Base-by-base conservation (phyloP, 2,888 invertebrate species). In the Spilarctia lutea region DNA sequence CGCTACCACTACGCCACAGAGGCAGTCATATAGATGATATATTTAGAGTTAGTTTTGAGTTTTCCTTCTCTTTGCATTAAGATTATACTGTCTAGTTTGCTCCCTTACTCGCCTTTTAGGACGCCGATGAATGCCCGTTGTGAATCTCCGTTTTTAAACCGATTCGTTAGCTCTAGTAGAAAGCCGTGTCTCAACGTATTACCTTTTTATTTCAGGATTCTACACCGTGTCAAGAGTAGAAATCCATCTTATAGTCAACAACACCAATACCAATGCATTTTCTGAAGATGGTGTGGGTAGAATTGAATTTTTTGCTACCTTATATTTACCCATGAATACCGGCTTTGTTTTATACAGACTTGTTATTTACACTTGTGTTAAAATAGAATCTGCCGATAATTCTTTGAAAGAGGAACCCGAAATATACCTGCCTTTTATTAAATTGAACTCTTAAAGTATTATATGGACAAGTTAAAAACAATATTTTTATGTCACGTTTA, bases 181-280 rank as follows among this genome's bases (percentile, higher is more conserved):
- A 56, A 63, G 30, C 18, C 18, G 30, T 18, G 30, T 18, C 16
- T 63, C 7, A 30, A 4, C 18, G 63, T 0, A 27, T 42, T 4
- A n/a, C 11, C n/a, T 52, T 66, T 52, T 80, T 67, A 33, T 81
- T 89, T 77, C 85, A 86, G 87, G 30, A 2, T 76, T 13, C 35
- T 73, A 35, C 79, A 73, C 48, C 81, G 85, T 91, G 13, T 88
- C 94, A n/a, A 87, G 86, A 80, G 94, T 92, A 3, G 93, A 94
- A 86, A 91, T 95, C 39, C 82, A 48, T 35, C 68, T 95, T 24
- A 81, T 94, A 7, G 83, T 92, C 52, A 94, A 94, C 77, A 88
- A 92, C 72, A 94, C 95, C 2, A 91, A 92, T 65, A 91, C 89
- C 79, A 79, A 88, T 68, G 93, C 91, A 0, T 85, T 84, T 73